These are phyloP conservation scores for Neosilurus mollespiculum DNA, from an alignment of 2,797 vertebrate species.

Conservation along the genomic window DNA sequence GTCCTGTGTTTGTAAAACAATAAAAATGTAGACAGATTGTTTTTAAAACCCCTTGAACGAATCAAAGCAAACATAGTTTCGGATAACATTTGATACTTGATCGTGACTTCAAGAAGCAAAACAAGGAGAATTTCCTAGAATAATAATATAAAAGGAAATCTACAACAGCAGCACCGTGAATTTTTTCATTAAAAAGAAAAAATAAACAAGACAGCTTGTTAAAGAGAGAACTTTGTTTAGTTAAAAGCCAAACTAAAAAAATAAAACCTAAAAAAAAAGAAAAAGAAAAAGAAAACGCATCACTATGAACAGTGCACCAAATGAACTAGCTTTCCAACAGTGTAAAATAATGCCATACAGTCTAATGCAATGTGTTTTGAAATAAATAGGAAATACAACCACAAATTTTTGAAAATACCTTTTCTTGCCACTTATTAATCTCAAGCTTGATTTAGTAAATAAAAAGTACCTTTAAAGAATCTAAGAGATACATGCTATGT, in stretches of 20 bases:
- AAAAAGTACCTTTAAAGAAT: background rate
- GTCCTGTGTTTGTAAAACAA: background rate
- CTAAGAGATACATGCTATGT: background rate
- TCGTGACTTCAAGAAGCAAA: background rate
- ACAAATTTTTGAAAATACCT: background rate
- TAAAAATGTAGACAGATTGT: background rate
- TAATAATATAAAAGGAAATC: background rate
- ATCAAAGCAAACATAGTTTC: background rate
- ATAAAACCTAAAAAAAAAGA: background rate
- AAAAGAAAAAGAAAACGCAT: background rate
- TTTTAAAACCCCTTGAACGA: background rate
- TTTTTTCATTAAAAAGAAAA: background rate
- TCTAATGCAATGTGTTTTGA: background rate
- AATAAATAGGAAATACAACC: background rate
- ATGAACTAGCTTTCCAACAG: background rate
- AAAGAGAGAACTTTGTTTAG: background rate
- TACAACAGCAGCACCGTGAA: background rate
- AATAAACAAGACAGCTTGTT: background rate
- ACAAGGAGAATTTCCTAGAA: background rate
- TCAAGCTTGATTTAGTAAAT: background rate
- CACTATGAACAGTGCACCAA: background rate
- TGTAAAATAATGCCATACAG: background rate
- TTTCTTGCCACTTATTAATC: background rate
- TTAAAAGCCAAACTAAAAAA: background rate
- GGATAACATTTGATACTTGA: conserved; percentile 7